phyloP scores from a whole-genome alignment of 2,888 invertebrate species.

The Nemoura dubitans region DNA sequence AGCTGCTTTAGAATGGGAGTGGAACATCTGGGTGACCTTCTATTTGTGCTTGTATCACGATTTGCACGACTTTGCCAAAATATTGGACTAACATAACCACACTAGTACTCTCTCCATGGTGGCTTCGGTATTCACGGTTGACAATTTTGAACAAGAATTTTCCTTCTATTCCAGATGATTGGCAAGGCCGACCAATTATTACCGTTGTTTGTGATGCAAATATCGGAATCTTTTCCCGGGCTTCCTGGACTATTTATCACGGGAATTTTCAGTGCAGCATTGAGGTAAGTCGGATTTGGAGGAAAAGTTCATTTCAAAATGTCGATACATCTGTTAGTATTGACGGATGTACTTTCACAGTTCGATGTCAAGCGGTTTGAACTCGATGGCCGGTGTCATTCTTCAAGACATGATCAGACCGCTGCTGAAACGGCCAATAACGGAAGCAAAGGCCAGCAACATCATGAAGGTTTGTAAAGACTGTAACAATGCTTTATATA shows the following conservation, averaged over 20 bases:
- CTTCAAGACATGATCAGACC: conserved; percentile 82
- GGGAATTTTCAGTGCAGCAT: conserved; percentile 86
- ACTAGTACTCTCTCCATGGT: no score
- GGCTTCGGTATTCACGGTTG: no score
- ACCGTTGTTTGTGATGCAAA: conserved; percentile 85
- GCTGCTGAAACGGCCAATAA: conserved; percentile 69
- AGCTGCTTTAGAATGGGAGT: no score
- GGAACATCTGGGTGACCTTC: no score
- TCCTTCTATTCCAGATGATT: conserved; percentile 62
- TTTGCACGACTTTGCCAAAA: no score
- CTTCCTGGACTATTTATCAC: conserved; percentile 86
- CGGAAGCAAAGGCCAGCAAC: conserved; percentile 71
- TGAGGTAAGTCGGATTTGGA: conserved; percentile 70
- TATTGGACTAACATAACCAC: no score
- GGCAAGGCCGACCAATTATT: conserved; percentile 77
- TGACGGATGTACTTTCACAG: conserved; percentile 58
- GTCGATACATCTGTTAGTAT: no score
- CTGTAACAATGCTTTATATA: no score
- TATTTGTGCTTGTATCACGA: no score
- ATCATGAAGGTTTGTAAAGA: conserved; percentile 71
- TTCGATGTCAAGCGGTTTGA: conserved; percentile 81
- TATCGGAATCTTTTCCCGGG: conserved; percentile 76
- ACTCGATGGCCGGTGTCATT: conserved; percentile 83
- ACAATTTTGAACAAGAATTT: no score
- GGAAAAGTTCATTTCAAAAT: no score